A percentile compares a stretch with the other conserved stretches of the same genome.
Conservation (phyloP, 2,888 invertebrate genomes). For the Coecobrya sp. region DNA sequence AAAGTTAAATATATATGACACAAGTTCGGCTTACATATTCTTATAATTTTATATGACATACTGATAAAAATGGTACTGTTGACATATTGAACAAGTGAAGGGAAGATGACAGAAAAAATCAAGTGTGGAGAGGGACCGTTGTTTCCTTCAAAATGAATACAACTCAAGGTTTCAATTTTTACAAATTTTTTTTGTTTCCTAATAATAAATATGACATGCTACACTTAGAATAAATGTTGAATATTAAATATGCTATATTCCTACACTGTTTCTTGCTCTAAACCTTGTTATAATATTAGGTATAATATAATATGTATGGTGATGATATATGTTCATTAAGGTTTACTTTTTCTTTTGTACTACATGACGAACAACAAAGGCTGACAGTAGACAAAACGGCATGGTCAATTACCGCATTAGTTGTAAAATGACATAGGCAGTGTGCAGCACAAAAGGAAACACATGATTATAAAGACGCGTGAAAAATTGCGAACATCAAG, state of each 20-base stretch:
- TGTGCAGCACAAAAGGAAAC: slow-evolving; percentile 67
- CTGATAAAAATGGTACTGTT: slow-evolving; percentile 43
- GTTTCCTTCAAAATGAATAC: slow-evolving; percentile 69
- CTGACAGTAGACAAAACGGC: slow-evolving; percentile 46
- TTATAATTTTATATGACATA: not conserved
- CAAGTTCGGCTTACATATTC: not conserved
- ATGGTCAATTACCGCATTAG: slow-evolving; percentile 76
- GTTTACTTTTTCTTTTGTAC: slow-evolving; percentile 3
- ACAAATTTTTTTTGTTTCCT: not conserved
- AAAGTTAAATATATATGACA: too few relatives aligned
- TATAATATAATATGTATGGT: not conserved
- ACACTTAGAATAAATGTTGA: not conserved
- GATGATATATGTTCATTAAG: slow-evolving; percentile 9
- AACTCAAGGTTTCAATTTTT: slow-evolving; percentile 71
- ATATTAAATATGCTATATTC: not conserved
- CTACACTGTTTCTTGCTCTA: not conserved
- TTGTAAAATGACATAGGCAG: slow-evolving; percentile 42
- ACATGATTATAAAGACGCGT: slow-evolving; percentile 70
- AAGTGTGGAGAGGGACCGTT: slow-evolving; percentile 3
- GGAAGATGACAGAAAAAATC: slow-evolving; percentile 70
- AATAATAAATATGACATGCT: slow-evolving; percentile 8
- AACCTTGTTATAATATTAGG: not conserved
- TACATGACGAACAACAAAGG: slow-evolving; percentile 25
- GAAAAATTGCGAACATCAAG: slow-evolving; percentile 63
- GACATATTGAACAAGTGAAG: slow-evolving; percentile 73